A percentile compares a stretch with the other conserved stretches of the same genome.
phyloP scores from a whole-genome alignment of 2,113 vertebrate genomes.

The Carassius carassius region DNA sequence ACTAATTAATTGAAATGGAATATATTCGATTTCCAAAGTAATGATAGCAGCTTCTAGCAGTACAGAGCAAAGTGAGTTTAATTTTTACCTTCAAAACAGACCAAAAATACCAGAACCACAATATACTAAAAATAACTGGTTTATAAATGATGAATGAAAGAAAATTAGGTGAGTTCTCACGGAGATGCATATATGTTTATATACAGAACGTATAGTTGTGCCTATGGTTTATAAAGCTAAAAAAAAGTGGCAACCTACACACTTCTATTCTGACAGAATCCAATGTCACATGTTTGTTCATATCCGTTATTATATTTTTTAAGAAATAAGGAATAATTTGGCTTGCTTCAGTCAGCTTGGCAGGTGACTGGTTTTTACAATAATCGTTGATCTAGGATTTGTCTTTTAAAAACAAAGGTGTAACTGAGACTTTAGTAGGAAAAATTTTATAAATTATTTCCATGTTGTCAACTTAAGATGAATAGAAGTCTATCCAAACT shows the following conservation, averaged over 20 bases:
- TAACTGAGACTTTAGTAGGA: not conserved
- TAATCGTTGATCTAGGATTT: not conserved
- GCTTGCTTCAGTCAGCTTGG: not conserved
- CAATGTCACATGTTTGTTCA: not conserved
- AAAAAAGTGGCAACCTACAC: not conserved
- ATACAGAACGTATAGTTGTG: not conserved
- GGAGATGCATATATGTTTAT: not conserved
- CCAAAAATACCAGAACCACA: not conserved
- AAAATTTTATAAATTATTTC: not conserved
- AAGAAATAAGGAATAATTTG: not conserved
- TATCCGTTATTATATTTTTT: not conserved
- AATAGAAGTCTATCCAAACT: not conserved
- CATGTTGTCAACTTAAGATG: not conserved
- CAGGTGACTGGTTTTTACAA: not conserved
- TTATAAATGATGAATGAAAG: not conserved
- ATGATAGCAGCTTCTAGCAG: not conserved
- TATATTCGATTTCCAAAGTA: not conserved
- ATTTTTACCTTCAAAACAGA: not conserved
- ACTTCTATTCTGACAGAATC: not conserved
- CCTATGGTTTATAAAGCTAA: not conserved
- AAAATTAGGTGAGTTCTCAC: constrained; percentile 15
- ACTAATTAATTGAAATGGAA: constrained; percentile 24
- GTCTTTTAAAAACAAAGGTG: not conserved
- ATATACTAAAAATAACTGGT: constrained; percentile 2
- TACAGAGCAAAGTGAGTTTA: not conserved